Base-by-base conservation (phyloP, 2,113 vertebrate species). In the Neogale vison region DNA sequence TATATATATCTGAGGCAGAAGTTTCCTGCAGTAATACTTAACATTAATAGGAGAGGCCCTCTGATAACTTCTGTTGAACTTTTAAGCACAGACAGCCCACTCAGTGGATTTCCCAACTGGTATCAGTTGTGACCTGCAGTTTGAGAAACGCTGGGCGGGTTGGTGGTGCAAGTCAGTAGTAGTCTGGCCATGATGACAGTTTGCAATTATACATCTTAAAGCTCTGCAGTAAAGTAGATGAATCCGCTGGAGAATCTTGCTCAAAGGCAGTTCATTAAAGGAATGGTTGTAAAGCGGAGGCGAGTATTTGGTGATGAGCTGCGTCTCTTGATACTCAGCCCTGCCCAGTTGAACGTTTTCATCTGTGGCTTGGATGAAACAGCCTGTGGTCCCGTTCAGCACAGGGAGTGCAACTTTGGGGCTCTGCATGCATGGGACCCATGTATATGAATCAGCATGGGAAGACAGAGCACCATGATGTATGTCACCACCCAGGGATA, bases 181-280 rank as follows among this genome's bases (percentile, higher is more conserved):
- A 89, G 55, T 55, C 76, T 20, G 4, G 29, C 31, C 18, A 21
- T 42, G n/a, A 82, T 63, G 77, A 96, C 31, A 12, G 42, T 87
- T 39, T 39, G 21, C 31, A 86, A 82, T 87, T 87, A 84, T 29
- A 29, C 26, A 84, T 61, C 93, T 89, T 82, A 31, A 92, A 84
- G 67, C 79, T 89, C 89, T 86, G 67, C 85, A 86, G 69, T 95
- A 52, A 39, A 50, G 29, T 52, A 69, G 21, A 82, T 77, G 69
- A 71, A 79, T 67, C 86, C 72, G 59, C 89, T 90, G 45, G 50
- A 71, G 63, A 92, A 86, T 90, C 57, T 87, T 89, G 7, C 45
- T 92, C 67, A 71, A 97, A 93, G 52, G 24, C 34, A 65, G 34
- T 21, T 96, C 72, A 77, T 96, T 94, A 57, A 92, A 86, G 72